Conservation (phyloP, 1,140 invertebrate species). For the Medauroidea extradentata region DNA sequence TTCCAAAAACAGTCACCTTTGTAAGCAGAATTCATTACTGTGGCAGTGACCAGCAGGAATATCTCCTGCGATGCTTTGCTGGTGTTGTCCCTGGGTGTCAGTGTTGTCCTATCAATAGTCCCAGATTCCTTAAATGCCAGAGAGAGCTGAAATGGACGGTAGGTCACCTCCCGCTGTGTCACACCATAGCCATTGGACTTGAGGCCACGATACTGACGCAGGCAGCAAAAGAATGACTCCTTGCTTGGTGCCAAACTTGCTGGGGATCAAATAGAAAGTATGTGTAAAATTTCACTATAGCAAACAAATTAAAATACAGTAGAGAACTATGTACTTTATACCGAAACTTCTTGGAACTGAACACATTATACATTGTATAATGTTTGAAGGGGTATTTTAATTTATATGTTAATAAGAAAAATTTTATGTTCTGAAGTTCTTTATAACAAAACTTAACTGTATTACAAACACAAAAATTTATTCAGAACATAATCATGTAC, state of each 20-base stretch:
- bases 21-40: constrained; percentile 67
- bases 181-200: constrained; percentile 55
- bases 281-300: too few species aligned
- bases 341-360: too few species aligned
- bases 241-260: not conserved
- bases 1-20: constrained; percentile 57
- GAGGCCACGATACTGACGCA: constrained; percentile 51
- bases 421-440: too few species aligned
- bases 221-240: constrained; percentile 41
- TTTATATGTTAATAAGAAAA: too few species aligned
- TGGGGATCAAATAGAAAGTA: too few species aligned
- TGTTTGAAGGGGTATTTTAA: too few species aligned
- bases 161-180: constrained; percentile 54
- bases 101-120: constrained; percentile 50
- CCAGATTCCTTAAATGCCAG: constrained; percentile 50
- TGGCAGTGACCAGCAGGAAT: constrained; percentile 66
- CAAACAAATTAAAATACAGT: too few species aligned
- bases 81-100: constrained; percentile 25
- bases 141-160: constrained; percentile 68
- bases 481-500: too few species aligned
- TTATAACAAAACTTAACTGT: too few species aligned
- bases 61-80: constrained; percentile 40
- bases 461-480: too few species aligned
- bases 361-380: too few species aligned
- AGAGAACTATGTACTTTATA: too few species aligned